Conservation (phyloP, 2,113 vertebrate genomes). For the Sardina pilchardus region DNA sequence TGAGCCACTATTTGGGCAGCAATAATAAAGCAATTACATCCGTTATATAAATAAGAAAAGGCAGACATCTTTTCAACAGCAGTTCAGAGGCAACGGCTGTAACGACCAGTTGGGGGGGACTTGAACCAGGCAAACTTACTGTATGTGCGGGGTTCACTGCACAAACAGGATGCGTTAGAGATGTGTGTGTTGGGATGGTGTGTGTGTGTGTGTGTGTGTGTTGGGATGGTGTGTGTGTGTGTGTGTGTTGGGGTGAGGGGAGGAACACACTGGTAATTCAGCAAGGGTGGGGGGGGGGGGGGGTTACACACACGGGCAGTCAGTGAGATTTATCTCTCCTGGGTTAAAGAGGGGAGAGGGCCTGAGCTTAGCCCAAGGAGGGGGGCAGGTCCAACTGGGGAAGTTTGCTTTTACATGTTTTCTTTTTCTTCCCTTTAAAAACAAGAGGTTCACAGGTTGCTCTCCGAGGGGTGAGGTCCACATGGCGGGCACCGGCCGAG, state of each 20-base stretch:
- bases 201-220: background rate
- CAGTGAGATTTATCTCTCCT: constrained; percentile 72
- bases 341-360: constrained; percentile 68
- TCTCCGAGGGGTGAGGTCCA: constrained; percentile 60
- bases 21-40: background rate
- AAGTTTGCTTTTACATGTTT: constrained; percentile 71
- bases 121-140: background rate
- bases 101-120: background rate
- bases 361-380: constrained; percentile 51
- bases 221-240: background rate
- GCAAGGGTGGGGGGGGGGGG: constrained; percentile 10
- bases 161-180: constrained; percentile 70
- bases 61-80: background rate
- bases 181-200: background rate
- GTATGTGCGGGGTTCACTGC: constrained; percentile 41
- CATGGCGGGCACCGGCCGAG: constrained; percentile 51
- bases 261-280: background rate
- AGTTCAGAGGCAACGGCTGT: background rate
- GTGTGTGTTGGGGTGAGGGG: background rate
- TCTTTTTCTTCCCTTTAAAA: constrained; percentile 68
- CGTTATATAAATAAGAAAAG: background rate
- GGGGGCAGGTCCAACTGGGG: constrained; percentile 40
- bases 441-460: constrained; percentile 66
- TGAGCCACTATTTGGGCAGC: background rate
- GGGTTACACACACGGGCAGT: constrained; percentile 45